Percentiles rank a stretch among this genome's conserved stretches.
These are phyloP conservation scores for Cossypha heuglini DNA, from an alignment of 2,797 vertebrate species.

Conservation along the genomic window DNA sequence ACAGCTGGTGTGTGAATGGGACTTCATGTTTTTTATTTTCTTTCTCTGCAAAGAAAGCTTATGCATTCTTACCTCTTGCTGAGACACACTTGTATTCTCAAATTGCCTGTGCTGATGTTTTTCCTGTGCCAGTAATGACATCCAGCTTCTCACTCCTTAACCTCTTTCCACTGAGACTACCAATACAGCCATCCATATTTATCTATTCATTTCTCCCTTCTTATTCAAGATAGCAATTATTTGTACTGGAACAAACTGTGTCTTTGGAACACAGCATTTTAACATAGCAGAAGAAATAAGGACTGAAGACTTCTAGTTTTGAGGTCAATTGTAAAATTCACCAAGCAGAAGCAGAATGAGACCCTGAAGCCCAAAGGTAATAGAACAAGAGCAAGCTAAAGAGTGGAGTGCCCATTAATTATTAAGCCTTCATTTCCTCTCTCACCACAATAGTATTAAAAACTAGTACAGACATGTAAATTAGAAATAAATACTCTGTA, in stretches of 20 bases:
- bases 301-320: not conserved
- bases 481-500: constrained; percentile 18
- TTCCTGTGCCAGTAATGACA: not conserved
- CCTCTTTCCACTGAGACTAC: not conserved
- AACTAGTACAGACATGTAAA: not conserved
- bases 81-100: not conserved
- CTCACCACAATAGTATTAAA: not conserved
- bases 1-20: not conserved
- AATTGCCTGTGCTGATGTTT: not conserved
- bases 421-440: not conserved
- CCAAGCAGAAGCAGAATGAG: not conserved
- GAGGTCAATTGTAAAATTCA: not conserved
- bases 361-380: not conserved
- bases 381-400: not conserved
- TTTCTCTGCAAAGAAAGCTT: not conserved
- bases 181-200: not conserved
- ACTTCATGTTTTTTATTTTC: not conserved
- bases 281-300: not conserved
- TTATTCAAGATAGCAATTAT: not conserved
- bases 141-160: not conserved
- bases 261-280: constrained; percentile 5
- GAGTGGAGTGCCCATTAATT: not conserved
- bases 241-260: not conserved
- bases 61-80: not conserved
- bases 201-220: not conserved